These are phyloP conservation scores for Plecotus auritus DNA, from an alignment of 2,113 vertebrate species.

Conservation along the genomic window DNA sequence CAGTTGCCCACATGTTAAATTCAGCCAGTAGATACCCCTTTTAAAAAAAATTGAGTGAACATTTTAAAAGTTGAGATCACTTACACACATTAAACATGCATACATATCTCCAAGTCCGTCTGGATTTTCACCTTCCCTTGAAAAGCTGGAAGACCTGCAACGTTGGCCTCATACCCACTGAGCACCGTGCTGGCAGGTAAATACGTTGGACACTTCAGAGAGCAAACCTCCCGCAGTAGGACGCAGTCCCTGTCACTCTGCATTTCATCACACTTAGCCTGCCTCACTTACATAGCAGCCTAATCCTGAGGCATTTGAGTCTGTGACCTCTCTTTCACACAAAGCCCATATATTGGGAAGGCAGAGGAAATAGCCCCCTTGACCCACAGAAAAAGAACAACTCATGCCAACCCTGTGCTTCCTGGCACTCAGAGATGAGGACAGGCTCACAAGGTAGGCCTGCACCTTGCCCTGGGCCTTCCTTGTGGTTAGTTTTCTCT, in stretches of 20 bases:
- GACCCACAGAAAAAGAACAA: background rate
- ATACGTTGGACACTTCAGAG: background rate
- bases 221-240: background rate
- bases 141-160: background rate
- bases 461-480: background rate
- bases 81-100: background rate
- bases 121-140: background rate
- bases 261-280: background rate
- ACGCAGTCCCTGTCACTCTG: background rate
- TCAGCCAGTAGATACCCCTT: background rate
- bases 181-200: background rate
- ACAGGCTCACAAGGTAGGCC: background rate
- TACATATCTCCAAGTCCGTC: background rate
- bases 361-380: background rate
- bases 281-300: background rate
- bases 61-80: background rate
- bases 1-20: background rate
- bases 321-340: background rate
- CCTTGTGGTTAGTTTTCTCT: constrained; percentile 2
- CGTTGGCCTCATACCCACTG: background rate
- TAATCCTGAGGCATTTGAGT: background rate
- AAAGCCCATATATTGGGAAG: background rate
- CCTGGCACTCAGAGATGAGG: background rate
- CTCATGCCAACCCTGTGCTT: background rate
- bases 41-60: background rate